Base-by-base conservation (phyloP, 2,888 invertebrate genomes). In the Morpho helenor region DNA sequence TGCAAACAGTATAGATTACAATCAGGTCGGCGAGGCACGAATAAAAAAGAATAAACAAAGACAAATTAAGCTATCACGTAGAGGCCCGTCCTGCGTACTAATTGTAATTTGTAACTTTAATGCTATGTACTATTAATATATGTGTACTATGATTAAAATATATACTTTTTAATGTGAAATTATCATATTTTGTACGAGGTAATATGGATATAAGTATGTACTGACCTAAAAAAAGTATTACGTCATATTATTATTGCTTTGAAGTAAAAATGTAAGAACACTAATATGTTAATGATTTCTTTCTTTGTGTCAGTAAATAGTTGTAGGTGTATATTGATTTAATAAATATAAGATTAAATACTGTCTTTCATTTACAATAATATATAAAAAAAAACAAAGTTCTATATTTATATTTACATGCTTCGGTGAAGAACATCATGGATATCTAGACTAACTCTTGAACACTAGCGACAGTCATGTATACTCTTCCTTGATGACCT, bases 261-360 rank as follows among this genome's bases (percentile, higher is more conserved):
- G 10, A 5, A 9, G 1, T 45, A 10, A 45, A 45, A 45, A 45
- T 10, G 9, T 45, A 52, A 61, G 66, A 64, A 67, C 62, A 66
- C 65, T 67, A 67, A 68, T 70, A 66, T 66, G 68, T 70, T 68
- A 66, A 67, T 72, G 51, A 61, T 52, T 70, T 79, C 52, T 64
- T 82, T 76, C 72, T 81, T 79, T 80, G 77, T 83, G 80, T 85
- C 81, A 79, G 76, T 81, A 85, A 81, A 79, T 87, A 87, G 85
- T 72, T 76, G 76, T 87, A 87, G 86, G 87, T 87, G 87, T 87
- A 87, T 87, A 87, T 86, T 87, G 78, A 83, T 80, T 79, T 81
- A 87, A 87, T 85, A 87, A 86, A 87, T 80, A 71, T 79, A 77
- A 83, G 83, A 80, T 74, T 70, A 67, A 61, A 64, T 47, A 46